Evolutionary conservation across 2,888 invertebrate species (phyloP), one percentile per base, ranked within the genome.

Genomic region (Chymomyza caudatula): DNA sequence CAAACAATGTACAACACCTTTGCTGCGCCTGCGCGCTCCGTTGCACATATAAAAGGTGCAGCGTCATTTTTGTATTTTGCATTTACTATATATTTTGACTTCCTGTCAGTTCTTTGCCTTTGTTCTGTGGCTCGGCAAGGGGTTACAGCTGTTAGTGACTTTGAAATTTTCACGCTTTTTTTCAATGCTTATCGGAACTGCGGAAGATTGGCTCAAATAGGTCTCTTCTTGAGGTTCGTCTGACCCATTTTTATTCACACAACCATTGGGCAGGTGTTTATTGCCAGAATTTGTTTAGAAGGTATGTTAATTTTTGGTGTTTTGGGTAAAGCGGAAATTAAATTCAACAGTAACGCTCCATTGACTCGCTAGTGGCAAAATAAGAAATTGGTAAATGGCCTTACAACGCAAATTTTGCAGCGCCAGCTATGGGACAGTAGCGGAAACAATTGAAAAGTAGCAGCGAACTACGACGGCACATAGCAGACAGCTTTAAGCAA

Each of bases 211-310:
- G 76, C 73, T 65, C 65, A 76, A 75, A 67, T 43, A 63, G 69
- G 3, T 51, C 66, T 53, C 44, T 47, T 13, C 49, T 63, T 6
- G 37, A 57, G 22, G 65, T 58, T 71, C 72, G 43, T 65, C 74
- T 70, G 56, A 76, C 68, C 74, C 71, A 67, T 71, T 5, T 17
- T 44, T 61, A 82, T 85, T 80, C 85, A 80, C 83, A 80, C 86
- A 73, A 77, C 71, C 20, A 25, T 22, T 29, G 60, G 58, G 62
- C 77, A 85, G 79, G 74, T 82, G 77, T 60, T 66, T 65, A 62
- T 42, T 53, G 58, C 47, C 64, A 70, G 67, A 49, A 63, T 51
- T 69, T 44, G 37, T 53, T 55, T 55, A 15, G 25, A 49, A 29
- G 54, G 55, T 77, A 76, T 71, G 72, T 65, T 56, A 80, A 84